Conservation (phyloP, 2,113 vertebrate species). For the Etheostoma cragini region DNA sequence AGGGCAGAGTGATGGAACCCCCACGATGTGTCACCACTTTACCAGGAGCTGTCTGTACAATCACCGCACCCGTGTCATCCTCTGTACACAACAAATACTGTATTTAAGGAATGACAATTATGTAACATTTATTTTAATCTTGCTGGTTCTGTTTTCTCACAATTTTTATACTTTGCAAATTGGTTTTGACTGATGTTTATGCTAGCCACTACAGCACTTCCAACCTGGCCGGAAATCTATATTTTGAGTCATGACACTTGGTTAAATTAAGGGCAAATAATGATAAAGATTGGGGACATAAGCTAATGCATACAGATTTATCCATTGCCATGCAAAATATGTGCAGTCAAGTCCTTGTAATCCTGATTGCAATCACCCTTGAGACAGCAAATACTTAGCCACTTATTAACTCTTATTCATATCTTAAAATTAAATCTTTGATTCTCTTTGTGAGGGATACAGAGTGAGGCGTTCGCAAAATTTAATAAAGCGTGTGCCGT, state of each 20-base stretch:
- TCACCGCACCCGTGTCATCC: conserved; percentile 91
- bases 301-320: not conserved
- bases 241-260: not conserved
- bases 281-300: not conserved
- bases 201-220: not conserved
- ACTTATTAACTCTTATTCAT: not conserved
- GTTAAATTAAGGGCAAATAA: no score
- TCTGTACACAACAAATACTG: conserved; percentile 75
- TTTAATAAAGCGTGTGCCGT: conserved; percentile 21
- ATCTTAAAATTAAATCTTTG: conserved; percentile 7
- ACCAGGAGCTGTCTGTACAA: conserved; percentile 94
- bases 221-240: not conserved
- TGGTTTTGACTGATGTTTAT: not conserved
- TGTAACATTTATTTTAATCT: not conserved
- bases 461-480: not conserved
- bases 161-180: not conserved
- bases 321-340: not conserved
- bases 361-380: conserved; percentile 11
- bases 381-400: not conserved
- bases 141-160: not conserved
- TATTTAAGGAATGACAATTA: not conserved
- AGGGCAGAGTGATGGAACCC: conserved; percentile 94
- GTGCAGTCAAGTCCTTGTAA: not conserved
- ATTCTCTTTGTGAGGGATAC: conserved; percentile 24
- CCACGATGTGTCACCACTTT: conserved; percentile 95